Conservation (phyloP, 2,888 invertebrate species). For the Amblyjoppa fuscipennis region DNA sequence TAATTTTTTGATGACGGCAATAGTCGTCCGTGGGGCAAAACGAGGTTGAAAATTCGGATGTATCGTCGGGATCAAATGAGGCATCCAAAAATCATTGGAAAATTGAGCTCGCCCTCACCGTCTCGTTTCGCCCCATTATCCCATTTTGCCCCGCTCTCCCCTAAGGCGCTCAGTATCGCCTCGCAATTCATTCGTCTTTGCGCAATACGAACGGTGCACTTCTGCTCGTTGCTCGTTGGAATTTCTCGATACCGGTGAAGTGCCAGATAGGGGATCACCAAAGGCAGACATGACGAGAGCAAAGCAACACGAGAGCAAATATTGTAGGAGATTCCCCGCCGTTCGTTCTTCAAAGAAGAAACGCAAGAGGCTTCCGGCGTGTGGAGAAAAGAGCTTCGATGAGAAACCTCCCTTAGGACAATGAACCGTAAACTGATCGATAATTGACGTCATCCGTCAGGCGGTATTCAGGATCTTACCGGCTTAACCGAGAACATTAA, state of each 20-base stretch:
- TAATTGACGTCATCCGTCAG: not conserved
- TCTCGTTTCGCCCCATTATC: too few species aligned
- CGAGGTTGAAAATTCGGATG: too few species aligned
- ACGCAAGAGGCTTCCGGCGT: constrained; percentile 10
- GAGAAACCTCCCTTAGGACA: constrained; percentile 5
- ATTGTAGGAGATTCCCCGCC: not conserved
- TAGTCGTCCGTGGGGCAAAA: too few species aligned
- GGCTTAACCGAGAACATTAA: not conserved
- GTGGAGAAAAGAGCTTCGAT: not conserved
- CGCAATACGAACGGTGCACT: constrained; percentile 1
- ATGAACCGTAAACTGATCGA: not conserved
- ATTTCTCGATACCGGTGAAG: constrained; percentile 12
- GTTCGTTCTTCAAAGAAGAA: constrained; percentile 11
- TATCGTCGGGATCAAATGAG: too few species aligned
- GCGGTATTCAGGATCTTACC: not conserved
- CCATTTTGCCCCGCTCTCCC: too few species aligned
- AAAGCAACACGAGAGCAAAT: not conserved
- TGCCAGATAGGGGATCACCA: not conserved
- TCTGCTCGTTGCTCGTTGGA: not conserved
- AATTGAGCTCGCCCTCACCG: too few species aligned
- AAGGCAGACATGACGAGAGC: not conserved
- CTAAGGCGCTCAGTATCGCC: not conserved
- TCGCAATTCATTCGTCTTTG: not conserved
- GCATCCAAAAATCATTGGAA: too few species aligned
- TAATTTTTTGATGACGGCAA: too few species aligned